Base-by-base conservation (phyloP, 2,113 vertebrate genomes). In the Pithys albifrons region DNA sequence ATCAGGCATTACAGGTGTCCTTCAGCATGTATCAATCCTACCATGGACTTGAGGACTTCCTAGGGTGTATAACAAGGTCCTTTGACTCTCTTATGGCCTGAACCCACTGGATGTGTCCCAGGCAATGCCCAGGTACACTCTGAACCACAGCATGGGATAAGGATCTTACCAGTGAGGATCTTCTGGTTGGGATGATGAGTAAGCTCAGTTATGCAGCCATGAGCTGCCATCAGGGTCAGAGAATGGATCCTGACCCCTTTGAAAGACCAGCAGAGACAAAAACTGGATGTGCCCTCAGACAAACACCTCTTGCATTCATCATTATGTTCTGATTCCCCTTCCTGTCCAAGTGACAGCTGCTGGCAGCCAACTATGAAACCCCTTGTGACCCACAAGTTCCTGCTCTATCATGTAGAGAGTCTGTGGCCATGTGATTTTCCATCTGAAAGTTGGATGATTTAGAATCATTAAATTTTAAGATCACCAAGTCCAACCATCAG, bases 361-460 rank as follows among this genome's bases (percentile, higher is more conserved):
- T 76, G 81, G 73, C 69, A 84, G 15, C 18, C 7, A 4, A 15
- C 4, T 0, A 0, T 29, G 51, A 66, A 77, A 52, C 1, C 15
- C 70, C 70, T 19, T 3, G 6, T 45, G 43, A 67, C 19, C 23
- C 37, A 6, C 4, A 82, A 46, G 14, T 64, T 6, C 28, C 19
- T 5, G 14, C 0, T 45, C 19, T 18, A 23, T 4, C 55, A 4
- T 0, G 3, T 2, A 14, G 65, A 41, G 31, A 1, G 45, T 19
- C 24, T 18, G 6, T 28, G 49, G 35, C 17, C 6, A 1, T 12
- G 35, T 7, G 9, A 33, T 48, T 73, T 86, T 73, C 59, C 20
- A 25, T 2, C 28, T 54, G 46, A 31, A 73, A 65, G 24, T 0
- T 31, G 64, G 20, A 22, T 12, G 5, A 9, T 87, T 71, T 89